Base-by-base conservation (phyloP, 2,888 invertebrate species). In the Cyaniris semiargus region DNA sequence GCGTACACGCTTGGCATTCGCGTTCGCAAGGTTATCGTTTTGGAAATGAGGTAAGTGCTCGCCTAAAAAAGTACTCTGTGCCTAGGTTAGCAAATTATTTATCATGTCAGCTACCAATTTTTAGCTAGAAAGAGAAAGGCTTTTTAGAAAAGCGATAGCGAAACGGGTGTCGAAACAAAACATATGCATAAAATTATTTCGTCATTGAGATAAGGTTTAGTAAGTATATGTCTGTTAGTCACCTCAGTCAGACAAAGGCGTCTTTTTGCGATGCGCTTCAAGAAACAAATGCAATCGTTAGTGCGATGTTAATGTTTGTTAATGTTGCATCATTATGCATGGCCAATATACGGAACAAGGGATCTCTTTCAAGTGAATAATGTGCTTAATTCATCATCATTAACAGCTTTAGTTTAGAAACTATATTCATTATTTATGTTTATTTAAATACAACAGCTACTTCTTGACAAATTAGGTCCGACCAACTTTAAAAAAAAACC, bases 231-330 rank as follows among this genome's bases (percentile, higher is more conserved):
- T 8, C 23, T 13, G 23, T 74, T 74, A 53, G 53, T 53, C 74
- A 74, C 74, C 48, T 38, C 15, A 6, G 23, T 7, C 48, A 74
- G 74, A 48, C 74, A 74, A 53, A 74, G 74, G 6, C 74, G 18
- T 23, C 74, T 53, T 74, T 23, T 74, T 74, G 48, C 44, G 74
- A 74, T 48, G 44, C 72, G 27, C 27, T 18, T 15, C 27, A 74
- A 48, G 23, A 27, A 23, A 72, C 53, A 74, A 53, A 74, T 48
- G 66, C 66, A 66, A 23, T 27, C 27, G 15, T 27, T 66, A 15
- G 27, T 31, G 27, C 27, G 66, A 13, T 66, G 27, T 60, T 60
- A 60, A 27, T 23, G 27, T 27, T 23, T 58, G 56, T 7, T 58
- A 58, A 27, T 66, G 27, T 66, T 66, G 23, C 27, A 66, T 66